Conservation (phyloP, 1,140 invertebrate genomes). For the Macrostomum lignano region DNA sequence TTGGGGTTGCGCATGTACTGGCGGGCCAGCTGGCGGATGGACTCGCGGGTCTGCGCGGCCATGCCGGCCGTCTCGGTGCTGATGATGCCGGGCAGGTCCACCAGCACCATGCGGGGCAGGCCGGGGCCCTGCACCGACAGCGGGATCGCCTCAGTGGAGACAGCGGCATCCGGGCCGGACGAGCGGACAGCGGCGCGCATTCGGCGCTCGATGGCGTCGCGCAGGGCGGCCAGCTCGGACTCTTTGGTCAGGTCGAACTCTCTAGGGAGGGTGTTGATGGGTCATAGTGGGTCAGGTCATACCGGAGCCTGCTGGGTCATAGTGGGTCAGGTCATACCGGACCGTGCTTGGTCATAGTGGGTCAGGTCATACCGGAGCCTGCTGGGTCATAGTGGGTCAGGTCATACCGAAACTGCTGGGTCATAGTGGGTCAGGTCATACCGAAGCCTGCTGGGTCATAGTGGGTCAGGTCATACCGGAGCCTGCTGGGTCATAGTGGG, state of each 20-base stretch:
- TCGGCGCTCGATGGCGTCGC: constrained; percentile 40
- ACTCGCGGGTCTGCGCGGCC: constrained; percentile 70
- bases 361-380: too few species aligned
- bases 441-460: too few species aligned
- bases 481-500: too few species aligned
- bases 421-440: too few species aligned
- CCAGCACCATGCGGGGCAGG: constrained; percentile 79
- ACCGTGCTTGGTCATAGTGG: too few species aligned
- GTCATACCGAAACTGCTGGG: too few species aligned
- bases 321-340: too few species aligned
- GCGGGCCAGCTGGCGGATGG: constrained; percentile 59
- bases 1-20: constrained; percentile 87
- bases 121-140: constrained; percentile 89
- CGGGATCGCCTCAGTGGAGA: constrained; percentile 62
- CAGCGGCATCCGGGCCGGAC: constrained; percentile 60
- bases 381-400: too few species aligned
- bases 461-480: too few species aligned
- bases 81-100: constrained; percentile 90
- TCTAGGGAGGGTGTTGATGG: too few species aligned
- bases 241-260: constrained; percentile 93
- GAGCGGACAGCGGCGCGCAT: constrained; percentile 63
- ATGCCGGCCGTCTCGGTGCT: constrained; percentile 63
- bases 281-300: too few species aligned
- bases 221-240: constrained; percentile 53
- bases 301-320: too few species aligned